Evolutionary conservation across 2,113 vertebrate genomes (phyloP), one percentile per base, ranked within the genome.

Genomic region (Catharus minimus): DNA sequence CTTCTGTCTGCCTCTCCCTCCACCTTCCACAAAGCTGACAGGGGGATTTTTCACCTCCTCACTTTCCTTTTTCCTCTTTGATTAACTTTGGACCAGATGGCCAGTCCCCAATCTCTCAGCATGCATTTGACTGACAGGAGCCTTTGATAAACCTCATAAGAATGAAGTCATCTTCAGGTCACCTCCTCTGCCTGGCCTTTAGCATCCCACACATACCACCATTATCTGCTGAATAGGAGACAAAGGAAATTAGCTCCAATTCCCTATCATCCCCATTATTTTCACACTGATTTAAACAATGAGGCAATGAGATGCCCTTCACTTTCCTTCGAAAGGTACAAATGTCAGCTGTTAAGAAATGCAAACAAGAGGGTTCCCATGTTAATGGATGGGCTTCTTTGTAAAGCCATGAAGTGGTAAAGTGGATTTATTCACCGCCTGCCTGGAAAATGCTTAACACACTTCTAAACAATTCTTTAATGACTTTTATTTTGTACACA

Each of bases 51-150:
- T 97, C 96, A 98, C 97, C 97, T 98, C 97, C 96, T 96, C 93
- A 85, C 97, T 97, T 97, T 90, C 89, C 88, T 97, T 97, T 98
- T 98, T 98, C 97, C 96, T 98, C 94, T 98, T 98, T 96, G 98
- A 98, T 97, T 98, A 98, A 97, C 98, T 98, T 97, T 95, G 96
- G 97, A 98, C 98, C 99, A 99, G 99, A 99, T 99, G 99, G 98
- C 97, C 97, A 96, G 97, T 98, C 98, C 97, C 98, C 97, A 98
- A 97, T 98, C 98, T 98, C 98, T 97, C 98, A 98, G 98, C 98
- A 97, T 98, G 98, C 97, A 97, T 97, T 98, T 99, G 99, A 99
- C 98, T 99, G 98, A 99, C 98, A 98, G 98, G 97, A 98, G 98
- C 98, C 96, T 98, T 98, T 98, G 98, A 98, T 98, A 98, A 98